Conservation (phyloP, 2,888 invertebrate species). For the Cryptus viduatorius region DNA sequence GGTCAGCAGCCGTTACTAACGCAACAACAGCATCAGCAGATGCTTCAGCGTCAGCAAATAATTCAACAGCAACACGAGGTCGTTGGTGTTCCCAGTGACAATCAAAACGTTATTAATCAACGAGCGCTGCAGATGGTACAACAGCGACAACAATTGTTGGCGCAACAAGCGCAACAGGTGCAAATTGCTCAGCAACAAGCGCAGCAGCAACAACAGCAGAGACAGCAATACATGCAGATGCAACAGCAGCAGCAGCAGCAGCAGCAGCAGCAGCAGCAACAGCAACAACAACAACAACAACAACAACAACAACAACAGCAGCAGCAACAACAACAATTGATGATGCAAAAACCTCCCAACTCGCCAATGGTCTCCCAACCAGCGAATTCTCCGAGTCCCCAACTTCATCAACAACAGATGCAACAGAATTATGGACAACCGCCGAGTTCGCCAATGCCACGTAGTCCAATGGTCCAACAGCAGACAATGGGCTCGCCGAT, state of each 20-base stretch:
- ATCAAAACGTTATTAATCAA: conserved; percentile 70
- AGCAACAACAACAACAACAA: conserved; percentile 81
- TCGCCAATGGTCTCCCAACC: conserved; percentile 84
- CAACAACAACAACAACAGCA: conserved; percentile 82
- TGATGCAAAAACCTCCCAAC: conserved; percentile 84
- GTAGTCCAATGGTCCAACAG: conserved; percentile 83
- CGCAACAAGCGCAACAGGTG: conserved; percentile 80
- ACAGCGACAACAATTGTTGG: conserved; percentile 80
- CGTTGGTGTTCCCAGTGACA: conserved; percentile 66
- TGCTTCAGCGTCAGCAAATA: conserved; percentile 79
- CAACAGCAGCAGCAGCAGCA: conserved; percentile 77
- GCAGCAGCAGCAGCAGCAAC: conserved; percentile 82
- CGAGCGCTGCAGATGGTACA: conserved; percentile 72
- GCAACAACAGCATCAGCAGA: conserved; percentile 82
- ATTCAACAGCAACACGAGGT: conserved; percentile 77
- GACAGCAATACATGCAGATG: conserved; percentile 77
- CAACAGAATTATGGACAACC: conserved; percentile 84
- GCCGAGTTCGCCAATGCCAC: conserved; percentile 86
- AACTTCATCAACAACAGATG: conserved; percentile 83
- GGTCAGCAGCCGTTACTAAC: conserved; percentile 81
- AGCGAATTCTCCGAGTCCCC: conserved; percentile 84
- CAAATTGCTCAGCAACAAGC: conserved; percentile 79
- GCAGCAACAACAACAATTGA: conserved; percentile 82
- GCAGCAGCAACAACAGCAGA: conserved; percentile 85
- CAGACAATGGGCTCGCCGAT: conserved; percentile 85